Evolutionary conservation across 2,797 vertebrate genomes (phyloP).

Genomic region (Acipenser transmontanus): DNA sequence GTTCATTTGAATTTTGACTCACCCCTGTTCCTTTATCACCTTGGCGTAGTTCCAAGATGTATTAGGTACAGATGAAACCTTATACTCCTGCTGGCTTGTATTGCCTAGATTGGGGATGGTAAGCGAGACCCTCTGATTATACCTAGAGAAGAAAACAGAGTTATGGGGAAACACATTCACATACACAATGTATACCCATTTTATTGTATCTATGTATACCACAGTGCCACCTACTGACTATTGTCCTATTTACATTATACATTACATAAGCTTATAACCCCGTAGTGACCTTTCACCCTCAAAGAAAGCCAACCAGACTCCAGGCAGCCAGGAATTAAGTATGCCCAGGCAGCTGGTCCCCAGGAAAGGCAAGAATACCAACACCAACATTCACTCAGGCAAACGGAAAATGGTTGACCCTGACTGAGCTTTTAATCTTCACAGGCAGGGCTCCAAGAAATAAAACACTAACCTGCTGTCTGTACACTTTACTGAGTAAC

Average conservation of each 20-base stretch:
- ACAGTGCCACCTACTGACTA: slow-evolving; percentile 71
- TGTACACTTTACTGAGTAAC: neutral
- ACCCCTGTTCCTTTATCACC: slow-evolving; percentile 97
- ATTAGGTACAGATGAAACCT: slow-evolving; percentile 96
- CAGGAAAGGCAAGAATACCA: too few relatives aligned
- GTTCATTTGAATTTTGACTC: slow-evolving; percentile 30
- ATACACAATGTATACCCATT: too few relatives aligned
- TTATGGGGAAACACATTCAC: too few relatives aligned
- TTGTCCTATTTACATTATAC: slow-evolving; percentile 39
- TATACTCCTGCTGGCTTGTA: slow-evolving; percentile 98
- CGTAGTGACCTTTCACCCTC: too few relatives aligned
- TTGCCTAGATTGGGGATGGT: slow-evolving; percentile 94
- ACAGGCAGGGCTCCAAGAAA: neutral
- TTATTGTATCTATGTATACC: slow-evolving; percentile 40
- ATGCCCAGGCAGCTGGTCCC: too few relatives aligned
- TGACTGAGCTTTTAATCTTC: neutral
- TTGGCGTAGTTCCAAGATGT: slow-evolving; percentile 95
- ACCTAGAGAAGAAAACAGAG: slow-evolving; percentile 55
- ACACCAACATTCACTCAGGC: too few relatives aligned
- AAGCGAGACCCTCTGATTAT: slow-evolving; percentile 93
- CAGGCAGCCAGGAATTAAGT: slow-evolving; percentile 13
- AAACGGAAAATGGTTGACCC: too few relatives aligned
- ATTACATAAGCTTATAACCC: too few relatives aligned
- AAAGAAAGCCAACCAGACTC: slow-evolving; percentile 16
- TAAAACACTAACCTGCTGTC: neutral